Conservation (phyloP, 2,797 vertebrate genomes). For the Pristis pectinata region DNA sequence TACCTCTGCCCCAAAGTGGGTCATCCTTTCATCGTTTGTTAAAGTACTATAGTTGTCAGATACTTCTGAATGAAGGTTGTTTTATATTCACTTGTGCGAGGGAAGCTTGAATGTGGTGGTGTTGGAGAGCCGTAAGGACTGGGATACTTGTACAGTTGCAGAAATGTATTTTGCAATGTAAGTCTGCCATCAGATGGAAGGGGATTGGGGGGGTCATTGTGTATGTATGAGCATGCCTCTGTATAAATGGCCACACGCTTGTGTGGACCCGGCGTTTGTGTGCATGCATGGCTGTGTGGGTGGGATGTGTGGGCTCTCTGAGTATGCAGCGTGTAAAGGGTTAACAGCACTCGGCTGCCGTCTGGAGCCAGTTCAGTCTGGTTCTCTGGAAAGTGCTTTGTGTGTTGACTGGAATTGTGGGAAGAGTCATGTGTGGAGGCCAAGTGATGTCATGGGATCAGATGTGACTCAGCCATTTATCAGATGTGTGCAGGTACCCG, state of each 20-base stretch:
- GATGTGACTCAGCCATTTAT: conserved; percentile 63
- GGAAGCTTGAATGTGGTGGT: neutral
- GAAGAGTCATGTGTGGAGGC: conserved; percentile 74
- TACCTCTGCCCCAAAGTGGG: neutral
- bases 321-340: conserved; percentile 47
- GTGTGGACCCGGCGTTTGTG: neutral
- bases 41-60: neutral
- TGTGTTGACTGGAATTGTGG: conserved; percentile 75
- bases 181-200: conserved; percentile 44
- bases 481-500: conserved; percentile 41
- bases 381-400: conserved; percentile 81
- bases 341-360: conserved; percentile 71
- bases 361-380: conserved; percentile 75
- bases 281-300: neutral
- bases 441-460: conserved; percentile 73
- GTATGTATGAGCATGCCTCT: neutral
- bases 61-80: neutral
- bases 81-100: neutral
- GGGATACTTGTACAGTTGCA: neutral
- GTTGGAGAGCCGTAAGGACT: neutral
- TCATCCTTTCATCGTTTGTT: neutral
- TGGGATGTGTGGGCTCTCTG: neutral
- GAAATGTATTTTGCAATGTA: conserved; percentile 53
- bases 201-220: neutral
- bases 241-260: too few species aligned